phyloP scores from a whole-genome alignment of 2,113 vertebrate species.

The Vicugna pacos region DNA sequence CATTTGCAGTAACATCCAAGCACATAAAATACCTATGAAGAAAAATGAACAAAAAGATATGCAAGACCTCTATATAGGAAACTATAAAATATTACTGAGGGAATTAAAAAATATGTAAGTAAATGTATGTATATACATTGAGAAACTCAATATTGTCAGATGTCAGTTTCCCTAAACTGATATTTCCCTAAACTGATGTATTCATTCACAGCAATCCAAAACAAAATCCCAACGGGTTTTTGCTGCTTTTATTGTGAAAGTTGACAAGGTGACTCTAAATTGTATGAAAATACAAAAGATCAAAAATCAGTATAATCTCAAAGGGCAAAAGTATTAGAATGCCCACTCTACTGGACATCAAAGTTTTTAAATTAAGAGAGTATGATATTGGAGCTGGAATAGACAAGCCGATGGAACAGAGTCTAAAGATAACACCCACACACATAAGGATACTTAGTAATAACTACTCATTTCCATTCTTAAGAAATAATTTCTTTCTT shows the following conservation, averaged over 20 bases:
- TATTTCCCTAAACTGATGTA: constrained; percentile 10
- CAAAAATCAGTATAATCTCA: neutral
- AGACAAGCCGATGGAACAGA: neutral
- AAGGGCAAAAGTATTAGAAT: neutral
- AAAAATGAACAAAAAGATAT: neutral
- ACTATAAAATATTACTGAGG: neutral
- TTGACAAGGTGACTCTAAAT: neutral
- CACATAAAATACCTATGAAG: neutral
- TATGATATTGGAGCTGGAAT: neutral
- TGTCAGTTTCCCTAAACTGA: neutral
- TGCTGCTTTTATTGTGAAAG: neutral
- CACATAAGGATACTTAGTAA: neutral
- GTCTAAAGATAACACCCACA: neutral
- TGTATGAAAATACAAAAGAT: neutral
- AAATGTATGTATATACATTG: neutral
- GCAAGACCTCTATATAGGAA: neutral
- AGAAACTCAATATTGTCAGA: neutral
- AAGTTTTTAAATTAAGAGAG: neutral
- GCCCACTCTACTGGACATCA: neutral
- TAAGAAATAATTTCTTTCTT: neutral
- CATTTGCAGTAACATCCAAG: neutral
- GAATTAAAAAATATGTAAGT: neutral
- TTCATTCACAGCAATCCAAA: neutral
- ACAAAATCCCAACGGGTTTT: neutral
- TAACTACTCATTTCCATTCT: neutral